These are phyloP conservation scores for Conomelus anceps DNA, from an alignment of 2,888 invertebrate species.

Conservation along the genomic window DNA sequence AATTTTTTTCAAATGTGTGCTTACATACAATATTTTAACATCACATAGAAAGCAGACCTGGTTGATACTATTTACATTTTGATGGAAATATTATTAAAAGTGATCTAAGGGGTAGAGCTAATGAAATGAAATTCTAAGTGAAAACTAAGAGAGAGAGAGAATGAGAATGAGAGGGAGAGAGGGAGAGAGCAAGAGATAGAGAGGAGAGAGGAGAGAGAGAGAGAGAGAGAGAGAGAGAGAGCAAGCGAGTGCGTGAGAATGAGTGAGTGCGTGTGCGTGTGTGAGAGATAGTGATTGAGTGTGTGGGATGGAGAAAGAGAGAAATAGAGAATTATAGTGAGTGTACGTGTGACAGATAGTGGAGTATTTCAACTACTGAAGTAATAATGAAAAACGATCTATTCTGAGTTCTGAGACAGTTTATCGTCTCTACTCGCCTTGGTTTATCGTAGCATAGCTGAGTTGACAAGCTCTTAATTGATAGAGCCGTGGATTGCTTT, in stretches of 20 bases:
- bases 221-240: neutral
- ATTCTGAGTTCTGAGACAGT: too few species aligned
- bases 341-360: neutral
- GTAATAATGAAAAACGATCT: neutral
- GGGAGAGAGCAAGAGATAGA: neutral
- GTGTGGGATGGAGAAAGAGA: neutral
- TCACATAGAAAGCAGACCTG: too few species aligned
- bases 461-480: neutral
- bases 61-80: too few species aligned
- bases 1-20: too few species aligned
- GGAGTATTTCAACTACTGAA: neutral
- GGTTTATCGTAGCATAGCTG: neutral
- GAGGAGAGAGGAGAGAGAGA: neutral
- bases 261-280: slow-evolving; percentile 14
- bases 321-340: neutral
- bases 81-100: too few species aligned
- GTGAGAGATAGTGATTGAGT: slow-evolving; percentile 2
- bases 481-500: neutral
- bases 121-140: too few species aligned
- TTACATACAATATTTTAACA: too few species aligned
- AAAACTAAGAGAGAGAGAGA: too few species aligned
- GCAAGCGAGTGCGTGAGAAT: neutral
- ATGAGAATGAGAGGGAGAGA: neutral
- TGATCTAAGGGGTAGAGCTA: too few species aligned
- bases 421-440: too few species aligned